Conservation (phyloP, 2,888 invertebrate genomes). For the Nomada fucata region DNA sequence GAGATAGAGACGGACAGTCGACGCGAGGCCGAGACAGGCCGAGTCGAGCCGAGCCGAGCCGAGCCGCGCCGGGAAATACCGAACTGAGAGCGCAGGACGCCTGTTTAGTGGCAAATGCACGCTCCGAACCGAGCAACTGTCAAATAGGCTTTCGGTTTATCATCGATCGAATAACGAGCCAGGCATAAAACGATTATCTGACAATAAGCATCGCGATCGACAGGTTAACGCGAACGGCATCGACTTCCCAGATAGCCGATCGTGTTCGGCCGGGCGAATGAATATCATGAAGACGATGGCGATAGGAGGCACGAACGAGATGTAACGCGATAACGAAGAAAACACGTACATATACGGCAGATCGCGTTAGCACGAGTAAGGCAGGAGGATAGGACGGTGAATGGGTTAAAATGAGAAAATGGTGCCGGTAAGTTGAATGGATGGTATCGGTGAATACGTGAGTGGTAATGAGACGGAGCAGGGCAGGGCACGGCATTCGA, state of each 20-base stretch:
- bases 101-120: slow-evolving; percentile 54
- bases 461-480: neutral
- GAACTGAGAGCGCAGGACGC: slow-evolving; percentile 43
- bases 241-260: neutral
- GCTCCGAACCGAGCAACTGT: slow-evolving; percentile 25
- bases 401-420: neutral
- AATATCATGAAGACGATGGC: neutral
- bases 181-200: neutral
- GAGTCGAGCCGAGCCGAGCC: slow-evolving; percentile 38
- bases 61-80: slow-evolving; percentile 44
- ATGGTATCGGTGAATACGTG: neutral
- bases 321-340: neutral
- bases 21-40: slow-evolving; percentile 29
- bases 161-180: slow-evolving; percentile 22
- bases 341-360: neutral
- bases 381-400: no score
- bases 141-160: slow-evolving; percentile 22
- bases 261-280: neutral
- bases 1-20: neutral
- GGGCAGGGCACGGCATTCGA: no score
- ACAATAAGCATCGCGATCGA: neutral
- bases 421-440: neutral
- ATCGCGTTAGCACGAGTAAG: neutral
- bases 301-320: neutral
- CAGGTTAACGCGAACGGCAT: neutral